A percentile compares a stretch with the other conserved stretches of the same genome.
These are phyloP conservation scores for Phylloscopus whistleri DNA, from an alignment of 2,113 vertebrate species.

Conservation along the genomic window DNA sequence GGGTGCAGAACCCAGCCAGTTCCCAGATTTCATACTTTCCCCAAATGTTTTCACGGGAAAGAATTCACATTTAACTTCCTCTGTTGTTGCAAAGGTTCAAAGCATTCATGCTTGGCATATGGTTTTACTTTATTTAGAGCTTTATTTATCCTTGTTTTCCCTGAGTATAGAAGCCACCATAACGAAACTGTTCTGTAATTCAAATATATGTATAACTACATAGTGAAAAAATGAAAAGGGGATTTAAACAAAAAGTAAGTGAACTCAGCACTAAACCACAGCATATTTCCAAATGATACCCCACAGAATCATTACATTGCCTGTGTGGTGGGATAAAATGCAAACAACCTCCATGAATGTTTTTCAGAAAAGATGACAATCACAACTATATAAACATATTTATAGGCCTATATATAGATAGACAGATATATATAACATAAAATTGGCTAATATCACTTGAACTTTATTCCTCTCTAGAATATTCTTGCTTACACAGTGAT, in stretches of 20 bases:
- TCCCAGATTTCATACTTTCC: conserved; percentile 20
- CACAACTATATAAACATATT: neutral
- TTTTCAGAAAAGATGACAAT: neutral
- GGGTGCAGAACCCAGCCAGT: neutral
- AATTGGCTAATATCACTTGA: neutral
- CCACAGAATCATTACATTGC: neutral
- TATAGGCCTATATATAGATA: neutral
- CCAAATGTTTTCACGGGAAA: conserved; percentile 32
- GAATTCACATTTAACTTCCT: conserved; percentile 39
- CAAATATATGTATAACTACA: neutral
- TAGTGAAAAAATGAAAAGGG: neutral
- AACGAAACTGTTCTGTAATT: neutral
- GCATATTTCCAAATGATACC: neutral
- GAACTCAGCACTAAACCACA: neutral
- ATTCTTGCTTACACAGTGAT: neutral
- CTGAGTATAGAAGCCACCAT: neutral
- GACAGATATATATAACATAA: neutral
- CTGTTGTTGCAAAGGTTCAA: conserved; percentile 22
- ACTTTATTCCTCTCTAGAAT: neutral
- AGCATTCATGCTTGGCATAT: conserved; percentile 6
- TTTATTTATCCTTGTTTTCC: conserved; percentile 25
- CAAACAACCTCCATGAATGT: neutral
- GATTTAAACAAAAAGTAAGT: neutral
- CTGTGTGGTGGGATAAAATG: neutral
- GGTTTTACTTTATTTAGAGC: conserved; percentile 33